Percentiles rank a stretch among this genome's conserved stretches.
Conservation (phyloP, 2,888 invertebrate genomes). For the Zhuqinia jingwanae region DNA sequence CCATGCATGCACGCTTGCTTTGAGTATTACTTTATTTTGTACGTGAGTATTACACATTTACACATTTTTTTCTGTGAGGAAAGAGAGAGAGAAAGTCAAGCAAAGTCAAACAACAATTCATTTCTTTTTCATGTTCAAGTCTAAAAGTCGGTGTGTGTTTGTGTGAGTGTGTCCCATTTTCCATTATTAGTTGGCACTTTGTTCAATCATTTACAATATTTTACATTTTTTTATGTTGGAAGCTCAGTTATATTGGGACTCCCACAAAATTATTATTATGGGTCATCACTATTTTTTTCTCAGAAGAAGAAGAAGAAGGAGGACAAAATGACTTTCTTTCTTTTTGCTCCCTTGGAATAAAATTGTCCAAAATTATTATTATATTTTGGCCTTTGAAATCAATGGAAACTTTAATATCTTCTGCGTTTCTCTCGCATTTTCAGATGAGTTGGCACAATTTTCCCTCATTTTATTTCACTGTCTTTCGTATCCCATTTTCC, state of each 20-base stretch:
- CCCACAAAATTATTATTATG: no score
- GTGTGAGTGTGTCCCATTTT: neutral
- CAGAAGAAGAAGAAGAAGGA: no score
- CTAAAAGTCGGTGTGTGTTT: neutral
- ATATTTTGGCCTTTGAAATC: conserved; percentile 54
- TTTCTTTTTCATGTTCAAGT: neutral
- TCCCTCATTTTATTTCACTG: conserved; percentile 54
- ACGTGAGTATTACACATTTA: neutral
- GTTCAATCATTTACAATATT: neutral
- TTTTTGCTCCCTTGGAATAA: no score
- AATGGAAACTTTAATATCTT: conserved; percentile 70
- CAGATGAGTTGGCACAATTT: conserved; percentile 72
- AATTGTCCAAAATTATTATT: no score
- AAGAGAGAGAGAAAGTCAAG: no score
- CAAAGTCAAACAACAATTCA: neutral
- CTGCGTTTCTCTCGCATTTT: conserved; percentile 64
- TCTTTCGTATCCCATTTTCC: conserved; percentile 51
- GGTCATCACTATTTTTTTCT: no score
- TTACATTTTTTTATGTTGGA: neutral
- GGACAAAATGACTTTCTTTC: no score
- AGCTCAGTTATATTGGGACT: no score
- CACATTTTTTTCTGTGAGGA: neutral
- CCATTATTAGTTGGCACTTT: no score
- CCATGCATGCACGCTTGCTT: neutral
- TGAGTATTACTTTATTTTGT: neutral